Percentiles rank a stretch among this genome's conserved stretches.
phyloP scores from a whole-genome alignment of 1,140 invertebrate genomes.

The Acromyrmex echinatior region DNA sequence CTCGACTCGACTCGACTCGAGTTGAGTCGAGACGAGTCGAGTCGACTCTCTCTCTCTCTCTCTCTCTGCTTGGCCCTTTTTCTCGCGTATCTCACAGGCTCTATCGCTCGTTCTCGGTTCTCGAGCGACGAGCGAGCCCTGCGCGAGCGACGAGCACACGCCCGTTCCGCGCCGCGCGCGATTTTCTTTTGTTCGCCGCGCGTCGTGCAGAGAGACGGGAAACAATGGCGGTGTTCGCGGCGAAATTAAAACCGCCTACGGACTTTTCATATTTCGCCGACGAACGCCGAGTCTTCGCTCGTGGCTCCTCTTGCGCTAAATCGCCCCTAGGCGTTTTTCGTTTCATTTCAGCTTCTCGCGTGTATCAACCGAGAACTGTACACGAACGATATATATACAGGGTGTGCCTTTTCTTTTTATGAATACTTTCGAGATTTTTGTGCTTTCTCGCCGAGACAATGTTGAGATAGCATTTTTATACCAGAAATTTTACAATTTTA shows the following conservation, averaged over 20 bases:
- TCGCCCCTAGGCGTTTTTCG: conserved; percentile 80
- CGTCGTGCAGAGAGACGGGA: conserved; percentile 72
- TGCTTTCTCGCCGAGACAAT: neutral
- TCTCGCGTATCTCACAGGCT: conserved; percentile 43
- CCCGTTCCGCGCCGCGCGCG: conserved; percentile 23
- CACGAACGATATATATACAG: conserved; percentile 4
- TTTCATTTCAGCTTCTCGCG: conserved; percentile 82
- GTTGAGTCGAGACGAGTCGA: neutral
- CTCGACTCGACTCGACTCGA: neutral
- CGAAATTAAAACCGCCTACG: conserved; percentile 87
- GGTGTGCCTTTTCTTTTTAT: conserved; percentile 2
- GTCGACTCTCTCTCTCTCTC: neutral
- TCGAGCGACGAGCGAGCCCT: neutral
- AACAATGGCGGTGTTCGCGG: conserved; percentile 86
- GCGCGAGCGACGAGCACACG: conserved; percentile 24
- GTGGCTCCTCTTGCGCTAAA: conserved; percentile 63
- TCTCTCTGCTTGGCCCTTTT: conserved; percentile 27
- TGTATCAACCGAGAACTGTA: conserved; percentile 46
- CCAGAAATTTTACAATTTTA: no score
- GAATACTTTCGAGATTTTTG: neutral
- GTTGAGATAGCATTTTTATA: neutral
- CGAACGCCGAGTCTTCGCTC: conserved; percentile 76
- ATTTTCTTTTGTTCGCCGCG: conserved; percentile 79
- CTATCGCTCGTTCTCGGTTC: conserved; percentile 10
- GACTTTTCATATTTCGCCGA: conserved; percentile 85